Base-by-base conservation (phyloP, 2,888 invertebrate genomes). In the Alsophila aescularia region DNA sequence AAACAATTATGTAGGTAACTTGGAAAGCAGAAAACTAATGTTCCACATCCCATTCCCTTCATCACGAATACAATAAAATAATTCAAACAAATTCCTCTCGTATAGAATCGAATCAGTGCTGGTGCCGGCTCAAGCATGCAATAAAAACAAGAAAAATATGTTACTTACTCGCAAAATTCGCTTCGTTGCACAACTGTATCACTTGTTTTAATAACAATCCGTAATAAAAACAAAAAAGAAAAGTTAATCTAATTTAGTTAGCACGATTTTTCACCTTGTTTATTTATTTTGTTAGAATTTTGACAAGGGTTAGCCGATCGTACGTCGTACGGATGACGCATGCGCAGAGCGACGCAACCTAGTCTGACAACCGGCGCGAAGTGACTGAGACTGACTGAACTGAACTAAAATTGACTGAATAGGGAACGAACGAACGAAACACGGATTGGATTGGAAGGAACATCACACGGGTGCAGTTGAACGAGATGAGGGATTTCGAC, bases 251-350 rank as follows among this genome's bases (percentile, higher is more conserved):
- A 65, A 58, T 16, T 36, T 45, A 73, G n/a, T 77, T 70, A 66
- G 73, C 77, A 81, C 87, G 73, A 75, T 35, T 58, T 62, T 72
- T 78, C 87, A 87, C 85, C 87, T 85, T 83, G 86, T 86, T 89
- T 83, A 86, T 88, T 88, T 85, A 86, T 81, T 83, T 76, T 73
- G 75, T 77, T 80, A 79, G 79, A 78, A 79, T 74, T 77, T 75
- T 82, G 85, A 83, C 83, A 82, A 81, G 71, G 58, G n/a, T n/a
- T n/a, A n/a, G n/a, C n/a, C n/a, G n/a, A n/a, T 75, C 78, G 62
- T 69, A 64, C 59, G 64, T 61, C 64, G 44, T 40, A 45, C 68
- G 24, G 49, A 15, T 55, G 45, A 67, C 90, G 88, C 88, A 86
- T 87, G 89, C 90, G 90, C 79, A 75, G 37, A 63, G 60, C 72